Conservation (phyloP, 2,888 invertebrate genomes). For the Dynastes hyllus region DNA sequence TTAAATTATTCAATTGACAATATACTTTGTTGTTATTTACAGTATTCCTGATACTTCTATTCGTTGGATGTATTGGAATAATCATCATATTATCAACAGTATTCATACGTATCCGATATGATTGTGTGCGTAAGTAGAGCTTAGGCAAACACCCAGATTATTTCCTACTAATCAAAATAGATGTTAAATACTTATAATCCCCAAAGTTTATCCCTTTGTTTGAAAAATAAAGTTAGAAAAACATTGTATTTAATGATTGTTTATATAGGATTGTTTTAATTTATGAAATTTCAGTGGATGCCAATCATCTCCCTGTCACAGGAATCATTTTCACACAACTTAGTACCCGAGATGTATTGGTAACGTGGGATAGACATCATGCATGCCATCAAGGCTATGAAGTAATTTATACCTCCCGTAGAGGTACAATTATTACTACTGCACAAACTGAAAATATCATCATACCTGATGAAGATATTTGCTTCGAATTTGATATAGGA, state of each 20-base stretch:
- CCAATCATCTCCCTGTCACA: background rate
- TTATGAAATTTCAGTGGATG: background rate
- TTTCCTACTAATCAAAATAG: no score
- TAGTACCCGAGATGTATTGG: background rate
- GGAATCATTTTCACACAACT: background rate
- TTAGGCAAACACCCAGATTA: no score
- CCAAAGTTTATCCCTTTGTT: no score
- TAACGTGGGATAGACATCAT: background rate
- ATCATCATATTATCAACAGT: background rate
- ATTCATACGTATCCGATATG: background rate
- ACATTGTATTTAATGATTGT: no score
- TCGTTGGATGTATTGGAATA: background rate
- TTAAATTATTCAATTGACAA: background rate
- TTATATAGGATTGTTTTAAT: no score
- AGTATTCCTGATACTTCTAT: background rate
- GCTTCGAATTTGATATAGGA: background rate
- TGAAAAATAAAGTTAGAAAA: no score
- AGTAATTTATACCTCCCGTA: background rate
- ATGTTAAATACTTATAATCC: no score
- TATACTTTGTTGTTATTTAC: background rate
- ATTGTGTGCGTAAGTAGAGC: no score
- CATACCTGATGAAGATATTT: background rate
- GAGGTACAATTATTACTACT: background rate
- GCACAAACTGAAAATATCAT: constrained; percentile 2
- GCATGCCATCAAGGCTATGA: background rate